Conservation (phyloP, 2,113 vertebrate species). For the Passer domesticus region DNA sequence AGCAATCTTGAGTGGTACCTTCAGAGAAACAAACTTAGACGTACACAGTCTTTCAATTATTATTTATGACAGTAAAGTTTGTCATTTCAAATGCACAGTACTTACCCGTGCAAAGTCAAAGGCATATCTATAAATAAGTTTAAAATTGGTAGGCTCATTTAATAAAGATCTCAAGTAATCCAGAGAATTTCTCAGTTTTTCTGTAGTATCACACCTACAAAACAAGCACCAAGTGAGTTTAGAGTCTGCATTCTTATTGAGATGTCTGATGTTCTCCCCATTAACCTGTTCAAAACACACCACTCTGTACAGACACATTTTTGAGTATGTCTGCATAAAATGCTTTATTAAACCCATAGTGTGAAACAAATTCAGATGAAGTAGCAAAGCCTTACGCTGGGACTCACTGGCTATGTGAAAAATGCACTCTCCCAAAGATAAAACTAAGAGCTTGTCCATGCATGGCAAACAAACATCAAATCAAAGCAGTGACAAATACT, state of each 20-base stretch:
- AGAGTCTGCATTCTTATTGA: neutral
- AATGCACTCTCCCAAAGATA: neutral
- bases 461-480: neutral
- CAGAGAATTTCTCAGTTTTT: slow-evolving; percentile 94
- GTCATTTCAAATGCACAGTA: slow-evolving; percentile 29
- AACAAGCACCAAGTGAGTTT: slow-evolving; percentile 35
- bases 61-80: neutral
- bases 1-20: neutral
- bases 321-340: neutral
- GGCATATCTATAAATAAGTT: slow-evolving; percentile 99
- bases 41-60: neutral
- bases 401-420: neutral
- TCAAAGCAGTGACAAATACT: neutral
- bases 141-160: slow-evolving; percentile 97
- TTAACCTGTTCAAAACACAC: neutral
- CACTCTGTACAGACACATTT: neutral
- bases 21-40: neutral
- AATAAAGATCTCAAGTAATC: slow-evolving; percentile 98
- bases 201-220: slow-evolving; percentile 94
- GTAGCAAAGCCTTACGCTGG: neutral
- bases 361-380: neutral
- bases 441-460: neutral
- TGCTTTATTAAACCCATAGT: neutral
- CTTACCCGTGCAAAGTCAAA: slow-evolving; percentile 99
- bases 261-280: neutral